Base-by-base conservation (phyloP, 2,888 invertebrate species). In the Pterostichus niger region DNA sequence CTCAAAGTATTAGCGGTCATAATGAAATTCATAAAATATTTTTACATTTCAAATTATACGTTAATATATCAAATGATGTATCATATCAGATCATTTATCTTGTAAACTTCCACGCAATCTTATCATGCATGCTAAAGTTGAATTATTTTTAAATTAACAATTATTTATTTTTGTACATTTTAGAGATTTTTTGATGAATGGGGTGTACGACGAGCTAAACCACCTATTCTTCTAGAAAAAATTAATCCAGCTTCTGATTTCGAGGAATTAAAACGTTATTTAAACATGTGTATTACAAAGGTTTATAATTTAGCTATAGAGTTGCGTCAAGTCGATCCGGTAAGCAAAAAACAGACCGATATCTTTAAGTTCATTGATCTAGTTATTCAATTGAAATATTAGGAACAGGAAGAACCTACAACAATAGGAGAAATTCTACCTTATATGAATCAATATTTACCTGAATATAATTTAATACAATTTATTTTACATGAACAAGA, bases 401-500 rank as follows among this genome's bases (percentile, higher is more conserved):
- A 79, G 76, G 71, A 83, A 79, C 24, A 6, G 68, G 15, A 82
- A 52, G 56, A 49, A 44, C 10, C 44, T 44, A n/a, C 17, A 71
- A 71, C 13, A 82, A 75, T 82, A 24, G 82, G 82, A 17, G 61
- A 73, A 56, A 59, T 82, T 59, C 15, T 13, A n/a, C 17, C 9
- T 17, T 35, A 35, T 59, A 40, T 75, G 33, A 90, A 90, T 86
- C 90, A 90, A 46, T 89, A 90, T 15, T 87, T 92, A 13, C 92
- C 92, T 0, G 92, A 92, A 87, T 91, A 89, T 33, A 90, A 90
- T 0, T 86, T 92, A 11, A 84, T 92, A 68, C 91, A 92, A 80
- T 91, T 89, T 83, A 86, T 92, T 64, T 86, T 92, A 17, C 88
- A 90, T 75, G 91, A 92, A 3, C 87, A 31, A 6, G n/a, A 31